phyloP scores from a whole-genome alignment of 2,888 invertebrate genomes.

The Agrotis clavis region DNA sequence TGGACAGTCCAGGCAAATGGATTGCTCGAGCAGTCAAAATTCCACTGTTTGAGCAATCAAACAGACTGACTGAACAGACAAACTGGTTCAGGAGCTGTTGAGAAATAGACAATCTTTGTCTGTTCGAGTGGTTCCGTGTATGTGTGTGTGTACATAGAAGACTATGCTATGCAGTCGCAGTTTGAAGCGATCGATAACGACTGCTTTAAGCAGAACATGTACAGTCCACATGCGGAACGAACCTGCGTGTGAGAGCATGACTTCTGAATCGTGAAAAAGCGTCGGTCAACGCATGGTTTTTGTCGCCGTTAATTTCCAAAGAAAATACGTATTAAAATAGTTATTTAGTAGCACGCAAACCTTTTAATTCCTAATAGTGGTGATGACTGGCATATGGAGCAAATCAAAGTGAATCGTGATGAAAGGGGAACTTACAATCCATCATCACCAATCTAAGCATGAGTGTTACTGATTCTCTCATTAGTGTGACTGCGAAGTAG shows the following conservation, averaged over 20 bases:
- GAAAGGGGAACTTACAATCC: slow-evolving; percentile 48
- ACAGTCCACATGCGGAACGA: neutral
- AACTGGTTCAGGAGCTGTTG: no score
- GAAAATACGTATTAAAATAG: slow-evolving; percentile 21
- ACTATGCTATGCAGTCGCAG: no score
- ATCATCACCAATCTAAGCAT: slow-evolving; percentile 45
- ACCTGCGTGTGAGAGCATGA: neutral
- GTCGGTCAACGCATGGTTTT: neutral
- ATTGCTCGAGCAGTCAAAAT: no score
- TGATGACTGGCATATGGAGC: slow-evolving; percentile 42
- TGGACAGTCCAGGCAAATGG: no score
- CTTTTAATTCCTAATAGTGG: slow-evolving; percentile 35
- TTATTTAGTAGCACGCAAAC: slow-evolving; percentile 40
- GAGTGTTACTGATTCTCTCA: slow-evolving; percentile 48
- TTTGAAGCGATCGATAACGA: no score
- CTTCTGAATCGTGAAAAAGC: neutral
- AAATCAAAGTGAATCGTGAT: slow-evolving; percentile 47
- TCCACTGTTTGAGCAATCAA: no score
- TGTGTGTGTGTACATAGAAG: no score
- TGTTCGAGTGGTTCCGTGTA: no score
- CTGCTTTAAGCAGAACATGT: no score
- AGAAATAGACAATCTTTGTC: no score
- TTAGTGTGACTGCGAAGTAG: slow-evolving; percentile 28
- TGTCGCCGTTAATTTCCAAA: slow-evolving; percentile 22
- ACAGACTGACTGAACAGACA: no score